Base-by-base conservation (phyloP, 1,140 invertebrate genomes). In the Penaeus chinensis region DNA sequence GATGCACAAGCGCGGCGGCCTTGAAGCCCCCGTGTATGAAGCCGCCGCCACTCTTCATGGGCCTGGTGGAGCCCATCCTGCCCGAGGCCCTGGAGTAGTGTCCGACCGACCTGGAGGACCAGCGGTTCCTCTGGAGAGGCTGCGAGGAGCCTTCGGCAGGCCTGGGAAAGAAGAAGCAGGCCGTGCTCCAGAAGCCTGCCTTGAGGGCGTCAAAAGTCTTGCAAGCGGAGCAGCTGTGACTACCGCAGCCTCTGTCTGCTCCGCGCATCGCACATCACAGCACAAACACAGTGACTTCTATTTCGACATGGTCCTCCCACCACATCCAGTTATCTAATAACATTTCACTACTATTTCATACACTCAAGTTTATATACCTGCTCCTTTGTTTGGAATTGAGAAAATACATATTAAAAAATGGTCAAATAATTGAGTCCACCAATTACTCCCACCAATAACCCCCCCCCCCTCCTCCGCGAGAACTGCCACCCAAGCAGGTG, bases 11-110 rank as follows among this genome's bases (percentile, higher is more conserved):
- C 20, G n/a, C 71, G 5, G 83, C 71, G n/a, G 71, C 32, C 74
- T 85, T 85, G 71, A 85, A 78, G 4, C 71, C 74, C 24, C n/a
- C 83, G 61, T 77, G 42, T 3, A 85, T 85, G 74, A 85, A 85
- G 2, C 47, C 19, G 10, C 69, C 18, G 69, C 24, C 24, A 37
- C 11, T 32, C 69, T 19, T 42, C n/a, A 54, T 20, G n/a, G 83
- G 74, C n/a, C 71, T 74, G 3, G 71, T 63, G n/a, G 83, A 85
- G 54, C 71, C 71, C 71, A 76, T 85, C 61, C n/a, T 42, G 11
- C 16, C 47, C 19, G 47, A 47, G 60, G 24, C 37, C 7, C 80
- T 66, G 27, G 27, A 27, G 22, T 20, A 66, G 13, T n/a, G 22
- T 18, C 61, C 63, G 24, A 27, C 61, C 7, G 19, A 24, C 63